A percentile compares a stretch with the other conserved stretches of the same genome.
phyloP scores from a whole-genome alignment of 2,113 vertebrate species.

The Phoenicopterus ruber region DNA sequence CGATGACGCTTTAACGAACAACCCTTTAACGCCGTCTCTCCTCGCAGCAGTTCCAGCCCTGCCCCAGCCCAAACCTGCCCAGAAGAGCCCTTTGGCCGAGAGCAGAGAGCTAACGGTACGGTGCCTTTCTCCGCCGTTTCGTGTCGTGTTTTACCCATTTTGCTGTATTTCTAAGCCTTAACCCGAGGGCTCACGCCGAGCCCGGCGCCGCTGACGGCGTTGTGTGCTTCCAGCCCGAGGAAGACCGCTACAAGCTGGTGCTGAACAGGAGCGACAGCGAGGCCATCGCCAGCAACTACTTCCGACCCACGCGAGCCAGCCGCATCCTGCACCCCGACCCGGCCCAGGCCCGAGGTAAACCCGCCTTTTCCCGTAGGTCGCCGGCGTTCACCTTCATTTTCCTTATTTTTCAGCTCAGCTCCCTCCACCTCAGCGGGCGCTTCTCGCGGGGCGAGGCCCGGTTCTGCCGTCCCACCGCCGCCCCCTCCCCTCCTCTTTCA shows the following conservation, averaged over 20 bases:
- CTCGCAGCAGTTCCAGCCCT: constrained; percentile 71
- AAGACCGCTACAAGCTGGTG: constrained; percentile 83
- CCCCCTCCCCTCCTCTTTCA: constrained; percentile 19
- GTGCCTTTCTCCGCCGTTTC: too few relatives aligned
- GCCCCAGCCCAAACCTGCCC: constrained; percentile 19
- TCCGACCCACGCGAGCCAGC: constrained; percentile 75
- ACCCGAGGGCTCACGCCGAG: fast-evolving
- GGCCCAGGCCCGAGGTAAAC: constrained; percentile 62
- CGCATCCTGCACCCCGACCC: constrained; percentile 74
- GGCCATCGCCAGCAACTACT: constrained; percentile 84
- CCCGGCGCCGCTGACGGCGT: fast-evolving
- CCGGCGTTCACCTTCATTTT: too few relatives aligned
- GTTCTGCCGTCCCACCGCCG: fast-evolving
- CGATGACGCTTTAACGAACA: fast-evolving
- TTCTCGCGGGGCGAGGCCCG: fast-evolving
- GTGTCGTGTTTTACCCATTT: fast-evolving
- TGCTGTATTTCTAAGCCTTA: neutral
- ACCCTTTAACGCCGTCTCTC: neutral
- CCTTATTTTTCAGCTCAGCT: neutral
- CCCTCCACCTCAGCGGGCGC: fast-evolving
- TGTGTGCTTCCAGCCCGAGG: constrained; percentile 69
- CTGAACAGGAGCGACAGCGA: constrained; percentile 84
- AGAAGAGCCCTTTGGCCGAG: constrained; percentile 51
- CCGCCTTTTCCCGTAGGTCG: fast-evolving
- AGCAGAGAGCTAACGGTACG: constrained; percentile 68